Percentiles rank a stretch among this genome's conserved stretches.
phyloP scores from a whole-genome alignment of 2,888 invertebrate species.

The Parascotia fuliginaria region DNA sequence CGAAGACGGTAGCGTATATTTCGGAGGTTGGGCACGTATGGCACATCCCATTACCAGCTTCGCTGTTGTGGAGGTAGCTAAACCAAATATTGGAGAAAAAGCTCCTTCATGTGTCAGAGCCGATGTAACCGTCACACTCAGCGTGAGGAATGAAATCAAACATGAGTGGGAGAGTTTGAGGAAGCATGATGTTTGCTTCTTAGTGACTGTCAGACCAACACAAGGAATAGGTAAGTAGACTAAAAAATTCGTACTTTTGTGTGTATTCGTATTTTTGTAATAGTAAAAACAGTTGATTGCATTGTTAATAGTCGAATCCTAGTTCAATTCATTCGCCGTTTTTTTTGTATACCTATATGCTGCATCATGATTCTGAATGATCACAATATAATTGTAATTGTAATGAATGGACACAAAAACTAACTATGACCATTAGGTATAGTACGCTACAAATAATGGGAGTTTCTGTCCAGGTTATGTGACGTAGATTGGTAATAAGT shows the following conservation, averaged over 20 bases:
- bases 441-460: neutral
- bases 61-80: constrained; percentile 97
- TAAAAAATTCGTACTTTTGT: neutral
- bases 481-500: no score
- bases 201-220: constrained; percentile 95
- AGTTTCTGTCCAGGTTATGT: neutral
- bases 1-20: constrained; percentile 94
- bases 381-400: neutral
- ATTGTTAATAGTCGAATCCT: no score
- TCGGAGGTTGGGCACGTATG: constrained; percentile 99
- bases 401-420: neutral
- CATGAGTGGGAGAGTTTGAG: constrained; percentile 98
- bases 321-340: neutral
- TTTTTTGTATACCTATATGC: neutral
- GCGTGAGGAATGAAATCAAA: constrained; percentile 96
- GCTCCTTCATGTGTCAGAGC: constrained; percentile 98
- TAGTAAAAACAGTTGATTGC: no score
- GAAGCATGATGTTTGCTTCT: constrained; percentile 99
- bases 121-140: constrained; percentile 96
- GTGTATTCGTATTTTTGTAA: neutral
- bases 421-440: neutral
- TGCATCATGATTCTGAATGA: neutral
- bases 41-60: constrained; percentile 97
- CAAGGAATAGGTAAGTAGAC: constrained; percentile 90
- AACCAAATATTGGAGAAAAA: constrained; percentile 96